phyloP scores from a whole-genome alignment of 2,888 invertebrate genomes.

The Uropetala carovei region DNA sequence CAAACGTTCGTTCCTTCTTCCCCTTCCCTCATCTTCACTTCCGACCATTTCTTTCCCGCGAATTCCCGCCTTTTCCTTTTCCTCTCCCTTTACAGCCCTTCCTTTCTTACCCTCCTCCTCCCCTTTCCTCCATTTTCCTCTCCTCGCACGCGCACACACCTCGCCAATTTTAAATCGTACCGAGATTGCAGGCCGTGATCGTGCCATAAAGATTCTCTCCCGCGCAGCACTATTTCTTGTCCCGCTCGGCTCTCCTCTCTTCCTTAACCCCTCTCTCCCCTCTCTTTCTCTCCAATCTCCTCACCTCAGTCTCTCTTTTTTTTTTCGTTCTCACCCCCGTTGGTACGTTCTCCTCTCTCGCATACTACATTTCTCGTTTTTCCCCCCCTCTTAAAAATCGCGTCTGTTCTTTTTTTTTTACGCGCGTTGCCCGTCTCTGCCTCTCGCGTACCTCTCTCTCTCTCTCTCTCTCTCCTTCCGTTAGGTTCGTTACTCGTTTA shows the following conservation, averaged over 20 bases:
- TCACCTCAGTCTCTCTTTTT: not conserved
- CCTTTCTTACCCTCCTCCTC: not conserved
- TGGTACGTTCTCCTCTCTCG: not conserved
- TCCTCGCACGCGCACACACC: not conserved
- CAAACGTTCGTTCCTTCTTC: not conserved
- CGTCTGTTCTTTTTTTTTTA: not conserved
- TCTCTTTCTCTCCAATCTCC: not conserved
- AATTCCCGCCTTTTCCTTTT: slow-evolving; percentile 12
- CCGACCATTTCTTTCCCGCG: not conserved
- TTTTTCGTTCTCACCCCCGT: not conserved
- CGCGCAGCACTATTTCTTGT: not conserved
- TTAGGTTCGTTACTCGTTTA: too few relatives aligned
- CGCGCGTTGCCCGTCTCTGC: not conserved
- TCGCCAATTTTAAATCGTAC: slow-evolving; percentile 21
- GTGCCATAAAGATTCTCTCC: slow-evolving; percentile 45
- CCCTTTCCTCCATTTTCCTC: not conserved
- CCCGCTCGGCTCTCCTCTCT: not conserved
- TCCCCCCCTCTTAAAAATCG: too few relatives aligned
- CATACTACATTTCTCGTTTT: not conserved
- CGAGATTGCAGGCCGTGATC: slow-evolving; percentile 57
- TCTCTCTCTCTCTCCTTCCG: too few relatives aligned
- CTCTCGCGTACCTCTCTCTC: not conserved
- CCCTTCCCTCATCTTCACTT: not conserved
- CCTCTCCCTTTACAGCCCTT: not conserved
- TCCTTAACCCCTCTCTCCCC: not conserved